A percentile compares a stretch with the other conserved stretches of the same genome.
Conservation (phyloP, 2,888 invertebrate species). For the Unio delphinus region DNA sequence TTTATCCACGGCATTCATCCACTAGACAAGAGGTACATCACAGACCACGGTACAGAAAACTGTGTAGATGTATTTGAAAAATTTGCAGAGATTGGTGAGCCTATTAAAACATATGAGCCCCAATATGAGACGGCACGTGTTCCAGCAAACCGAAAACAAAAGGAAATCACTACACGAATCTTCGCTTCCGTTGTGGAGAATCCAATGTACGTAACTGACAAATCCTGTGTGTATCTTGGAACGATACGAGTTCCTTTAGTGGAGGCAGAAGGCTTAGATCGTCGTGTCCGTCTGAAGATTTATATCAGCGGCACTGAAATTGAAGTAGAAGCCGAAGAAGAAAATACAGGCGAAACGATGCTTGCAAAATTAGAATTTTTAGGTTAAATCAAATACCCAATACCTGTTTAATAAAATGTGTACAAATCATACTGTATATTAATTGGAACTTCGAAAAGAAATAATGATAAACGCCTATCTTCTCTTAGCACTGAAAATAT, state of each 20-base stretch:
- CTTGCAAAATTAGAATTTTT: no score
- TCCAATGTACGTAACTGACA: constrained; percentile 21
- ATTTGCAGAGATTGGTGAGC: constrained; percentile 15
- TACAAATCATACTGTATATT: no score
- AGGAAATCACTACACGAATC: constrained; percentile 8
- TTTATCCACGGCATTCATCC: constrained; percentile 12
- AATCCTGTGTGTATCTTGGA: constrained; percentile 16
- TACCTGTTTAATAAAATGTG: no score
- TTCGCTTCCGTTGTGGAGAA: constrained; percentile 10
- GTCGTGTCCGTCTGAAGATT: background rate
- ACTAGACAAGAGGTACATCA: constrained; percentile 12
- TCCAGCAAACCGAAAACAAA: constrained; percentile 13
- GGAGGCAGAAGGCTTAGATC: constrained; percentile 4
- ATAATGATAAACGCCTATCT: no score
- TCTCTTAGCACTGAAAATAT: no score
- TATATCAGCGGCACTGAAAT: constrained; percentile 9
- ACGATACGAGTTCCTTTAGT: constrained; percentile 11
- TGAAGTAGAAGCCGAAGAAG: constrained; percentile 2
- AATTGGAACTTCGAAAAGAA: no score
- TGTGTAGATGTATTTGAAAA: constrained; percentile 19
- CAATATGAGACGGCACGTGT: constrained; percentile 15
- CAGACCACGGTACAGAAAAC: constrained; percentile 5
- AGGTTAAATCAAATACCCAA: no score
- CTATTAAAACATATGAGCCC: constrained; percentile 6
- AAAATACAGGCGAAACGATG: background rate